Percentiles rank a stretch among this genome's conserved stretches.
Evolutionary conservation across 2,888 invertebrate genomes (phyloP).

Genomic region (Linnaemya vulpina): DNA sequence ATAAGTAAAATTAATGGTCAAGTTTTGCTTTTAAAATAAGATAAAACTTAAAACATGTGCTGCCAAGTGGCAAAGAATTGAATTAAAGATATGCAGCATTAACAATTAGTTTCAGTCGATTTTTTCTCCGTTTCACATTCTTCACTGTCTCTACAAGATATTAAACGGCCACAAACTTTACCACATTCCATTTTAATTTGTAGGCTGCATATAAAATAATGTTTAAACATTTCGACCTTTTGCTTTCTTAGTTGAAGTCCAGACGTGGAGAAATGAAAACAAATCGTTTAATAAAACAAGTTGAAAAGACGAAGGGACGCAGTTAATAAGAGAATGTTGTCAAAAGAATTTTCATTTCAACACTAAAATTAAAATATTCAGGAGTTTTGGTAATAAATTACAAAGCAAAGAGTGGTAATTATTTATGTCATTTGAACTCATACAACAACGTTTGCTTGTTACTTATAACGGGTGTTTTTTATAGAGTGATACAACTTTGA

Average conservation of each 20-base stretch:
- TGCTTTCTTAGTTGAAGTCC: neutral
- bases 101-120: conserved; percentile 58
- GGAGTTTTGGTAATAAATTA: too few relatives aligned
- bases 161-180: conserved; percentile 35
- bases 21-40: conserved; percentile 23
- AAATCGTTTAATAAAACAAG: neutral
- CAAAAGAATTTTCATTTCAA: neutral
- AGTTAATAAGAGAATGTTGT: neutral
- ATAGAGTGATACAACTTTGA: too few relatives aligned
- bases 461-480: too few relatives aligned
- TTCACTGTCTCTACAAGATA: conserved; percentile 3
- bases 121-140: neutral
- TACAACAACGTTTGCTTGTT: too few relatives aligned
- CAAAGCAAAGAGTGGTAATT: too few relatives aligned
- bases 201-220: conserved; percentile 11
- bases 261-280: neutral
- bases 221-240: neutral
- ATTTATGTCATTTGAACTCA: too few relatives aligned
- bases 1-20: conserved; percentile 20
- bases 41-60: conserved; percentile 37
- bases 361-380: too few relatives aligned
- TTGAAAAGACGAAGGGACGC: neutral
- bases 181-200: conserved; percentile 56
- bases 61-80: conserved; percentile 46
- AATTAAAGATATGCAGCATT: conserved; percentile 53